Percentiles rank a stretch among this genome's conserved stretches.
phyloP scores from a whole-genome alignment of 2,888 invertebrate genomes.

The Plusia festucae region DNA sequence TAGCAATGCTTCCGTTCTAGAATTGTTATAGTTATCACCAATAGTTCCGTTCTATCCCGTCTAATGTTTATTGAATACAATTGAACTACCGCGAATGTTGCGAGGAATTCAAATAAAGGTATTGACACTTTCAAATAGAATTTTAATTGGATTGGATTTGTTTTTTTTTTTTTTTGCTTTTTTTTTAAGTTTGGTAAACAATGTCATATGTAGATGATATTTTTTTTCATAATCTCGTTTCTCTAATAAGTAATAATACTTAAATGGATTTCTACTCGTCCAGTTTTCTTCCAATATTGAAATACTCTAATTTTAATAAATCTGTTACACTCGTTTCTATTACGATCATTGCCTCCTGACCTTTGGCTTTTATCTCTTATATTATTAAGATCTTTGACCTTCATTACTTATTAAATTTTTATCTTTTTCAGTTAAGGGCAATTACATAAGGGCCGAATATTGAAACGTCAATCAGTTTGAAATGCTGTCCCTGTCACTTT shows the following conservation, averaged over 20 bases:
- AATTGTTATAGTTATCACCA: conserved; percentile 45
- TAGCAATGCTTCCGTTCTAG: conserved; percentile 18
- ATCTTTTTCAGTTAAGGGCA: neutral
- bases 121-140: conserved; percentile 38
- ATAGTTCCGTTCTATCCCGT: conserved; percentile 22
- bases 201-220: neutral
- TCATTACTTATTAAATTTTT: too few relatives aligned
- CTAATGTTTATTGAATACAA: conserved; percentile 39
- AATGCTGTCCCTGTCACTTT: too few relatives aligned
- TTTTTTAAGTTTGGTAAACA: too few relatives aligned
- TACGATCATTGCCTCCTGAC: neutral
- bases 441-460: too few relatives aligned
- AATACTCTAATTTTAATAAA: neutral
- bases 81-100: conserved; percentile 21
- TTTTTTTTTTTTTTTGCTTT: too few relatives aligned
- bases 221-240: neutral
- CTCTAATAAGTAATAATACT: too few relatives aligned
- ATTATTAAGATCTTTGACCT: neutral
- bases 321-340: neutral
- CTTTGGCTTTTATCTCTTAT: neutral
- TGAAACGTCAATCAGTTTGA: too few relatives aligned
- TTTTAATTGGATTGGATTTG: too few relatives aligned
- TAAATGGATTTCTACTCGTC: too few relatives aligned
- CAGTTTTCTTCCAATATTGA: neutral
- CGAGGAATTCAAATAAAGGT: conserved; percentile 27